Conservation (phyloP, 2,797 vertebrate species). For the Rhinoraja longicauda region DNA sequence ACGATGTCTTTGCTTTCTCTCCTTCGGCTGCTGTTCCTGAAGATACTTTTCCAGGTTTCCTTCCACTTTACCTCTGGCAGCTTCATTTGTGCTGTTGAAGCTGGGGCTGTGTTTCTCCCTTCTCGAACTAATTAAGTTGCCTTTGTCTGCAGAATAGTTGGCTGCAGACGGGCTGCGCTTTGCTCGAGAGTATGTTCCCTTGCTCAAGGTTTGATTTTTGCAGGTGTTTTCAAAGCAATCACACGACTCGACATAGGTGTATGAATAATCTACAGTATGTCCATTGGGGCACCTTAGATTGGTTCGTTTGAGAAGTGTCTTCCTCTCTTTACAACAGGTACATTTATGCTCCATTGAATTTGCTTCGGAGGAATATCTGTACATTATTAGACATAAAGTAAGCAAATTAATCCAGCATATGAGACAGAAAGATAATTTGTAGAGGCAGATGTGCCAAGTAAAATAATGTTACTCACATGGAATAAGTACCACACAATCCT, state of each 20-base stretch:
- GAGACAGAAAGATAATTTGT: neutral
- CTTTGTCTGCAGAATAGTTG: neutral
- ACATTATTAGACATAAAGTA: neutral
- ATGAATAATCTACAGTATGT: constrained; percentile 50
- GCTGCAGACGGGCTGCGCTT: fast-evolving
- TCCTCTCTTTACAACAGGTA: constrained; percentile 73
- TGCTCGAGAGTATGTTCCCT: neutral
- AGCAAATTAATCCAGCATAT: neutral
- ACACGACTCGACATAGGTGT: constrained; percentile 66
- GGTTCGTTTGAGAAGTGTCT: constrained; percentile 52
- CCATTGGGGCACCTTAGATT: constrained; percentile 64
- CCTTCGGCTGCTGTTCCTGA: neutral
- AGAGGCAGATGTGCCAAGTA: constrained; percentile 29
- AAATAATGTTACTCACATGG: constrained; percentile 61
- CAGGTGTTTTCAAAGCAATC: constrained; percentile 57
- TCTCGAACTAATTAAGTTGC: neutral
- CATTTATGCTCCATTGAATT: constrained; percentile 66
- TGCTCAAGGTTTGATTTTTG: fast-evolving
- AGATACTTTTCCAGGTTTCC: neutral
- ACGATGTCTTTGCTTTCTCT: neutral
- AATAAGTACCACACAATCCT: constrained; percentile 75
- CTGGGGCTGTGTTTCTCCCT: too few relatives aligned
- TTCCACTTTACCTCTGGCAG: neutral
- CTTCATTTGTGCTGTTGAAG: neutral
- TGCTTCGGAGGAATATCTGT: constrained; percentile 67